Base-by-base conservation (phyloP, 2,888 invertebrate species). In the Pammene aurita region DNA sequence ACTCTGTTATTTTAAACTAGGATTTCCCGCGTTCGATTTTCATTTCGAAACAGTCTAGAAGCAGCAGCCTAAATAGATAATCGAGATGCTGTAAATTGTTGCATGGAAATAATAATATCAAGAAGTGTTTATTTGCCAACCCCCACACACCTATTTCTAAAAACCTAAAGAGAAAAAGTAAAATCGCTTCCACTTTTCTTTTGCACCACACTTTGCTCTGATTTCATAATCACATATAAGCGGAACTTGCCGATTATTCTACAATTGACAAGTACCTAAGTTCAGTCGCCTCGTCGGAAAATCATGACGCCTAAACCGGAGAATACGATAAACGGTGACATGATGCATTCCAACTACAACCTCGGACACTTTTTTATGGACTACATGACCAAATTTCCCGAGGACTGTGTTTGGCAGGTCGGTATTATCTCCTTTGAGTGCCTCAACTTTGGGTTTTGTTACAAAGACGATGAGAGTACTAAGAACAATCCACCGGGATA, bases 391-490 rank as follows among this genome's bases (percentile, higher is more conserved):
- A 48, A 34, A 11, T 48, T 7, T 61, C 48, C 61, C 1, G 48
- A 61, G 48, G 61, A 61, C 4, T 61, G 48, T 38, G 35, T 38
- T 14, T 61, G 61, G 61, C 61, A 61, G 61, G 61, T 61, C 14
- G 2, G 61, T 58, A 5, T 13, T 5, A 11, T 1, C 4, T 42
- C 11, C 4, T 1, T 11, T 42, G 11, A 42, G 42, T 42, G 4
- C 5, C 4, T 13, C 1, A 42, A 4, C 1, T 42, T 42, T 42
- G 7, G 38, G 38, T 38, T 38, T 38, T 38, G 38, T 38, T 38
- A 38, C 38, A 38, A 38, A 38, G 7, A 38, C 9, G 38, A 38
- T 38, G 26, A 26, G 26, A 26, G n/a, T n/a, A n/a, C n/a, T n/a
- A n/a, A n/a, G n/a, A n/a, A n/a, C n/a, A n/a, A n/a, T n/a, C n/a